Conservation (phyloP, 2,113 vertebrate genomes). For the Sterna hirundo region DNA sequence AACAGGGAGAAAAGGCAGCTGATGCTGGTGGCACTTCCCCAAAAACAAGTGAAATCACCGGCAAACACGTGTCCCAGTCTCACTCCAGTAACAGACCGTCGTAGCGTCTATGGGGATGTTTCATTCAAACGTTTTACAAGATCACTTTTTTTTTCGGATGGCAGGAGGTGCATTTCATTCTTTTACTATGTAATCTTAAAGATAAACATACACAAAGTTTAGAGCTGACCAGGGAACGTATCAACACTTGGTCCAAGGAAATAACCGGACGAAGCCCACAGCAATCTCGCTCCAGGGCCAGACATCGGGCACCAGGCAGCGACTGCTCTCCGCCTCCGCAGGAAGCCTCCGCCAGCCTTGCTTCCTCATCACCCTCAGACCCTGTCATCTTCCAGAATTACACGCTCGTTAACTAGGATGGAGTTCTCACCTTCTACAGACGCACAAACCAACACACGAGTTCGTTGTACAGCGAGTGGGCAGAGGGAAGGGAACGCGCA, state of each 20-base stretch:
- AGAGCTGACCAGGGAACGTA: not conserved
- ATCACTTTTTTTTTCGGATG: not conserved
- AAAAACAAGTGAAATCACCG: not conserved
- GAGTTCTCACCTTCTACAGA: not conserved
- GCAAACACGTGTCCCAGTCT: accelerated
- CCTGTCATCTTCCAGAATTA: not conserved
- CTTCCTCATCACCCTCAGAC: not conserved
- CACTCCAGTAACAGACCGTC: accelerated
- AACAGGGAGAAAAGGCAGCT: not conserved
- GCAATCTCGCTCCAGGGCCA: not conserved
- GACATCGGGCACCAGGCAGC: not conserved
- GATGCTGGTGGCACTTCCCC: not conserved
- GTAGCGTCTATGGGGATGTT: accelerated
- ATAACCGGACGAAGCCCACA: accelerated
- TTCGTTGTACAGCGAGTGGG: no score
- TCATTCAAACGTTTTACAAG: not conserved
- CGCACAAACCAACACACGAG: accelerated
- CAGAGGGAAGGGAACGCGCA: not conserved
- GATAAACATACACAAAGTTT: not conserved
- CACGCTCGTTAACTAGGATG: not conserved
- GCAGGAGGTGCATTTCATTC: not conserved
- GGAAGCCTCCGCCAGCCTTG: not conserved
- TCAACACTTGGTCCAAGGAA: not conserved
- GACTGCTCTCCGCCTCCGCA: accelerated
- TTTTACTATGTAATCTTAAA: not conserved